Evolutionary conservation across 2,888 invertebrate species (phyloP), one percentile per base, ranked within the genome.

Genomic region (Cataglyphis livida): DNA sequence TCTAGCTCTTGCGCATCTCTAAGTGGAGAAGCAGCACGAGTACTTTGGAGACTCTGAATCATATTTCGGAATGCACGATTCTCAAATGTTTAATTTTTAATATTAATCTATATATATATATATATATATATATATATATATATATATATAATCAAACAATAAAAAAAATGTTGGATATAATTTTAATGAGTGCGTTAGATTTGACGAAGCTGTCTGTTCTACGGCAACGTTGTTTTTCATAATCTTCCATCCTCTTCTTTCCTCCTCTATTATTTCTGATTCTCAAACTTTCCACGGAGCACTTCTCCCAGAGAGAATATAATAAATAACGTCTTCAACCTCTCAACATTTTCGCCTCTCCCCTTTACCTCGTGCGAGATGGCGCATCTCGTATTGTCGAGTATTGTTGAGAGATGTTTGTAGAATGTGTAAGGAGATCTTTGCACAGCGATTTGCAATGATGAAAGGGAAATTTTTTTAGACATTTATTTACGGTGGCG

Each of bases 401-500:
- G 28, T 28, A 28, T 28, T 28, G 28, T 28, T 59, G 35, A 25
- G 12, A 35, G 70, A 35, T 35, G 59, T 61, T 70, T 70, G 59
- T 48, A 44, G 71, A 59, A 35, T 25, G 71, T 57, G 35, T 65
- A 79, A 79, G 44, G 18, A 44, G 59, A 18, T 68, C 70, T 51
- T 51, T 51, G 78, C 21, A 35, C n/a, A 15, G 44, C 41, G 54
- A 51, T 38, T 25, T 25, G 57, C 32, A 35, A 35, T 35, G 44
- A 59, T 35, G 35, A 35, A 35, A 35, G 6, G n/a, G 59, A 44
- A 48, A 70, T 61, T 79, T 79, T 79, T 35, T 59, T 59, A 44
- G 28, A n/a, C 41, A 59, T 25, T 79, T 79, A 79, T 79, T 70
- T 79, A 79, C 70, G 44, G 59, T 59, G 44, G 5, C 59, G 7